These are phyloP conservation scores for Drosophila equinoxialis DNA, from an alignment of 1,140 invertebrate species.

Conservation along the genomic window DNA sequence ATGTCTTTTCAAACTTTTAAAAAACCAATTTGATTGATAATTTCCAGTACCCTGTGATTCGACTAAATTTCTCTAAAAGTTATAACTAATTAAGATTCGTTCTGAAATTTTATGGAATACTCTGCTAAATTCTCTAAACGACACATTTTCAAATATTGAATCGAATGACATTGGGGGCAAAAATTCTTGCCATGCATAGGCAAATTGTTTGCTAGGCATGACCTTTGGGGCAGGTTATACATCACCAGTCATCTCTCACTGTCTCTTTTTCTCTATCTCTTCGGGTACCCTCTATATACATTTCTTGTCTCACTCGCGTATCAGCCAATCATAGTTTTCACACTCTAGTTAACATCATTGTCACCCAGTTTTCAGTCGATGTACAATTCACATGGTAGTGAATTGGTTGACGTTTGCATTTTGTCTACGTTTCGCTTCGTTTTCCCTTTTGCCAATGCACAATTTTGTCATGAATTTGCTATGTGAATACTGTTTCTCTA, in stretches of 20 bases:
- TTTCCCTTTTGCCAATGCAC: constrained; percentile 44
- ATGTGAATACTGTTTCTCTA: constrained; percentile 1
- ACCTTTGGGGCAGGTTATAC: background rate
- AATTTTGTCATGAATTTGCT: constrained; percentile 60
- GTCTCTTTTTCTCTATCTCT: background rate
- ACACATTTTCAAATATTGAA: background rate
- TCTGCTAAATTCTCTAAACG: no score
- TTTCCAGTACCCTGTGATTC: background rate
- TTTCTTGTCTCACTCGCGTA: constrained; percentile 8
- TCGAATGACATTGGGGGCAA: background rate
- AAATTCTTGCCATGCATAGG: constrained; percentile 31
- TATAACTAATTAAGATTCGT: no score
- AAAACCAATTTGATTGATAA: background rate
- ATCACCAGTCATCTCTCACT: background rate
- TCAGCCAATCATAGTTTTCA: constrained; percentile 80
- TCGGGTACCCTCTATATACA: constrained; percentile 15
- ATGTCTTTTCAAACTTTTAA: background rate
- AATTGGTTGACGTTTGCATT: constrained; percentile 73
- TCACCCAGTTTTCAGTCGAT: constrained; percentile 69
- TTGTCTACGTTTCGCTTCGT: constrained; percentile 38
- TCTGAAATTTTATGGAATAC: no score
- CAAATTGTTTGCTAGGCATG: constrained; percentile 41
- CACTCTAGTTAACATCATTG: constrained; percentile 81
- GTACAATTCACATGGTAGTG: constrained; percentile 40
- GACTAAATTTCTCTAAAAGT: no score